A percentile compares a stretch with the other conserved stretches of the same genome.
Conservation (phyloP, 2,888 invertebrate species). For the Epiperipatus broadwayi region DNA sequence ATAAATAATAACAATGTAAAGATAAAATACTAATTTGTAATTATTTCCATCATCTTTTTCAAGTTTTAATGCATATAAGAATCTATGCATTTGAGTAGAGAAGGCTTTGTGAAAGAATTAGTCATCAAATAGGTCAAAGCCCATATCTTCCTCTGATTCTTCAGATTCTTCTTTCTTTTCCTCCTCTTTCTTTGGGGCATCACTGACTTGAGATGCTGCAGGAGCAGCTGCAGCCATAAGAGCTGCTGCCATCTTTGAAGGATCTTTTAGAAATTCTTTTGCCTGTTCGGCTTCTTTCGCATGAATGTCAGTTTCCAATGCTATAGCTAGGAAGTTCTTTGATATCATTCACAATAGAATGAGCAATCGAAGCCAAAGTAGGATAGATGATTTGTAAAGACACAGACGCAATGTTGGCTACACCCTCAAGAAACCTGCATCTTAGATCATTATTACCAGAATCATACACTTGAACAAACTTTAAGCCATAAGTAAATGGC, state of each 20-base stretch:
- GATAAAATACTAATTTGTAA: no score
- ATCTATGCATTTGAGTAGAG: no score
- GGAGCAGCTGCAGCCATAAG: slow-evolving; percentile 45
- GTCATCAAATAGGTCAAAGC: slow-evolving; percentile 54
- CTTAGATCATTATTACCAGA: slow-evolving; percentile 5
- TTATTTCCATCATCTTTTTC: no score
- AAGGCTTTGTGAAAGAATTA: no score
- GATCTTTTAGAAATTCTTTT: slow-evolving; percentile 75
- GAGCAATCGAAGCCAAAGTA: slow-evolving; percentile 86
- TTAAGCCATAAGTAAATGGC: slow-evolving; percentile 94
- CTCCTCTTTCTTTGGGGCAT: slow-evolving; percentile 31
- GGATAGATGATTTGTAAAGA: slow-evolving; percentile 88
- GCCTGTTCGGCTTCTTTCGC: slow-evolving; percentile 84
- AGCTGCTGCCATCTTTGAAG: slow-evolving; percentile 68
- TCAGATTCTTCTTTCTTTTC: slow-evolving; percentile 31
- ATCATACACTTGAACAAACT: slow-evolving; percentile 57
- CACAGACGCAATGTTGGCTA: slow-evolving; percentile 78
- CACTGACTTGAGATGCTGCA: slow-evolving; percentile 39
- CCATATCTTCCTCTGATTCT: slow-evolving; percentile 81
- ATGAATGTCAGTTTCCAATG: slow-evolving; percentile 82
- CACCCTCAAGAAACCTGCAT: slow-evolving; percentile 47
- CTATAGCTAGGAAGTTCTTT: slow-evolving; percentile 90
- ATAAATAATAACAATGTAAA: no score
- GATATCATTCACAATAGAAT: slow-evolving; percentile 93
- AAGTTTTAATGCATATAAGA: no score